phyloP scores from a whole-genome alignment of 2,113 vertebrate species.

The Colius striatus region DNA sequence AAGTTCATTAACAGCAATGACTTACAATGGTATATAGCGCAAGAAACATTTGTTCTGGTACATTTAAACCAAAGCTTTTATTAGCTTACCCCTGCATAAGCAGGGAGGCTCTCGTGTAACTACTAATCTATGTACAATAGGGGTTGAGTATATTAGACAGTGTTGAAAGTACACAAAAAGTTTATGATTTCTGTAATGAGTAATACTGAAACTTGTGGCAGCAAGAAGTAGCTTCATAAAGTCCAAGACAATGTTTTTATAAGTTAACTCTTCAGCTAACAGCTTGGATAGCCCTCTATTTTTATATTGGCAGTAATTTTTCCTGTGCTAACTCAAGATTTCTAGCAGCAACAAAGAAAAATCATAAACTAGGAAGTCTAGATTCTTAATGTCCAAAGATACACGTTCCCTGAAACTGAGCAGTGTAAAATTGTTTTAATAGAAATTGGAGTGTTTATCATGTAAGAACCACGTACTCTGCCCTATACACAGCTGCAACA shows the following conservation, averaged over 20 bases:
- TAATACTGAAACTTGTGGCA: not conserved
- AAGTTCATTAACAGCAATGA: not conserved
- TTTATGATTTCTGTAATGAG: not conserved
- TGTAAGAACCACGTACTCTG: not conserved
- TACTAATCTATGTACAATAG: not conserved
- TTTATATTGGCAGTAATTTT: not conserved
- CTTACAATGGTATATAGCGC: rapidly evolving
- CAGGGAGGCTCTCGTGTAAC: not conserved
- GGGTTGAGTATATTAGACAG: not conserved
- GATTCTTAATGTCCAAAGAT: not conserved
- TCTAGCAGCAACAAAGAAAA: not conserved
- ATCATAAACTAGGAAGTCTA: not conserved
- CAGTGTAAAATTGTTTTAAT: not conserved
- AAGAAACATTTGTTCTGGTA: not conserved
- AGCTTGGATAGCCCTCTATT: not conserved
- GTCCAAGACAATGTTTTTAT: not conserved
- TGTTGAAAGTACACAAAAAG: not conserved
- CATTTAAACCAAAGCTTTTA: not conserved
- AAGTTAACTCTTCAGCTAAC: not conserved
- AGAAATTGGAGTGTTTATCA: not conserved
- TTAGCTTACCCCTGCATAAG: not conserved
- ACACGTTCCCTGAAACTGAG: not conserved
- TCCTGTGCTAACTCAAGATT: not conserved
- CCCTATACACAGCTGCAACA: not conserved
- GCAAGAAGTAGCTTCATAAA: not conserved